Conservation (phyloP, 2,113 vertebrate species). For the Boulengeromyrus knoepffleri region DNA sequence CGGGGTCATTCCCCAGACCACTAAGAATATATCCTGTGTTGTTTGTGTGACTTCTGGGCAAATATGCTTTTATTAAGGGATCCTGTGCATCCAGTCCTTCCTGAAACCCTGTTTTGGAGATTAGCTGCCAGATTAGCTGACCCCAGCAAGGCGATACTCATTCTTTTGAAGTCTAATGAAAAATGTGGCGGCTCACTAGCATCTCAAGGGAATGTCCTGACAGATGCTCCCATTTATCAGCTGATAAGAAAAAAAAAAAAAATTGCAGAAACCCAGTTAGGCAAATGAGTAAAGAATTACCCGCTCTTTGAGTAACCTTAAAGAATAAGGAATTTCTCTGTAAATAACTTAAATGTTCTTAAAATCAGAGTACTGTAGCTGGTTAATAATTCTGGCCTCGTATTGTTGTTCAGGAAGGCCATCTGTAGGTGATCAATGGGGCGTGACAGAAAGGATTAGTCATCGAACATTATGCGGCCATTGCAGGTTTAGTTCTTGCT, state of each 20-base stretch:
- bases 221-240: neutral
- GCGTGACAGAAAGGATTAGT: neutral
- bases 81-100: neutral
- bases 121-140: neutral
- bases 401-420: neutral
- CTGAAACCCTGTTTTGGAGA: neutral
- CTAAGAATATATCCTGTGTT: neutral
- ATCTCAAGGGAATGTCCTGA: neutral
- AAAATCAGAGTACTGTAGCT: neutral
- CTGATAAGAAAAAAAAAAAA: neutral
- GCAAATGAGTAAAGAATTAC: neutral
- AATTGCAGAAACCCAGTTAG: neutral
- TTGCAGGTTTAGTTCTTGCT: neutral
- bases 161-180: neutral
- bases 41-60: neutral
- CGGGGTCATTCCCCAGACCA: neutral
- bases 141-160: neutral
- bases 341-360: neutral
- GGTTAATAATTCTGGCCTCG: neutral
- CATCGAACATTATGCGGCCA: neutral
- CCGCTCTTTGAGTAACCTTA: neutral
- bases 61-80: neutral
- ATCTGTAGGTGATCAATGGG: neutral
- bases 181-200: neutral
- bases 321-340: neutral